A percentile compares a stretch with the other conserved stretches of the same genome.
Conservation (phyloP, 2,888 invertebrate genomes). For the Agelastica alni region DNA sequence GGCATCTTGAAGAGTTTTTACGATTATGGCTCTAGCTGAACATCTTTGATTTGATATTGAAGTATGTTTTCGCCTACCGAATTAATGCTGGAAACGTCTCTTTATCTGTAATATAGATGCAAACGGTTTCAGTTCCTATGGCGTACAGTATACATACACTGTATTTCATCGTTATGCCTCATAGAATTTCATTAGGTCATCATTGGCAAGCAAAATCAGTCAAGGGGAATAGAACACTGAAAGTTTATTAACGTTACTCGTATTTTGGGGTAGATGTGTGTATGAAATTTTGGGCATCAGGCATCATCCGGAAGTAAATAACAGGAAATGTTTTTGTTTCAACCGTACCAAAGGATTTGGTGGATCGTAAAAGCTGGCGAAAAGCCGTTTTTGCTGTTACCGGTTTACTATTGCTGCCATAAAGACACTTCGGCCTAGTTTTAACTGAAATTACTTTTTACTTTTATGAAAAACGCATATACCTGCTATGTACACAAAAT, state of each 20-base stretch:
- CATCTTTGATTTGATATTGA: constrained; percentile 47
- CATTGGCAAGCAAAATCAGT: constrained; percentile 50
- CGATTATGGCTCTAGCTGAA: constrained; percentile 32
- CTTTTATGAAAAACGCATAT: too few relatives aligned
- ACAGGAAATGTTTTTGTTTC: constrained; percentile 26
- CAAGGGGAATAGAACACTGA: constrained; percentile 50
- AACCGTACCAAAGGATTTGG: constrained; percentile 14
- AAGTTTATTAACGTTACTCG: constrained; percentile 49
- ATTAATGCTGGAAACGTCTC: constrained; percentile 41
- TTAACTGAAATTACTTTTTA: too few relatives aligned
- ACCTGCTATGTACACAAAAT: too few relatives aligned
- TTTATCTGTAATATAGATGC: constrained; percentile 49
- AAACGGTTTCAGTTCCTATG: constrained; percentile 41
- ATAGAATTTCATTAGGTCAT: constrained; percentile 55
- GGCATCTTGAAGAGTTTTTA: constrained; percentile 33
- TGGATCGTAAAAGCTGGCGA: constrained; percentile 23
- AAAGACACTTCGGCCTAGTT: background rate
- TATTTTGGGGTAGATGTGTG: constrained; percentile 20
- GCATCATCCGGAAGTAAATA: constrained; percentile 23
- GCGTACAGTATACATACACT: constrained; percentile 18
- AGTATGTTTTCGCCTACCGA: constrained; percentile 42
- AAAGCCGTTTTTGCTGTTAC: constrained; percentile 18
- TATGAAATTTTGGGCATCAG: constrained; percentile 18
- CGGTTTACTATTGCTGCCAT: constrained; percentile 3
- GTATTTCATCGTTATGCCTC: constrained; percentile 52